Evolutionary conservation across 1,140 invertebrate species (phyloP), one percentile per base, ranked within the genome.

Genomic region (Capitella teleta): DNA sequence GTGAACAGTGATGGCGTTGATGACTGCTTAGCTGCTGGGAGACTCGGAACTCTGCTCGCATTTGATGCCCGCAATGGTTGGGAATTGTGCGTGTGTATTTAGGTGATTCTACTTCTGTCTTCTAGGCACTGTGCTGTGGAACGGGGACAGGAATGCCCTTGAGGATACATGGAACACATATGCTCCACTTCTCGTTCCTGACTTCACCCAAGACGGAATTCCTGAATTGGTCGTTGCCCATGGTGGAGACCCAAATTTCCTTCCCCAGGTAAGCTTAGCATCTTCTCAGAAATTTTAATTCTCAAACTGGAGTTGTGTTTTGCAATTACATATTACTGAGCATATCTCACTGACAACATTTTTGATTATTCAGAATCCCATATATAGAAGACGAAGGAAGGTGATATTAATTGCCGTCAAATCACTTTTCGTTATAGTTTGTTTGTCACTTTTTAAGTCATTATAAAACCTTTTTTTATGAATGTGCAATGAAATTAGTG

Each of bases 1-100:
- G 54, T 66, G 5, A 60, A 68, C 51, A 51, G 51, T 8, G 68
- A 70, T 50, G 62, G 61, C 8, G 42, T 50, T 2, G 47, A 42
- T 6, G 65, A 68, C 48, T 70, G 68, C 52, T 55, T 70, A 23
- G 55, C 61, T 5, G 55, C 57, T 43, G 68, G 68, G 12, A 49
- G 61, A 30, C 47, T 50, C 16, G 51, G 51, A 0, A 59, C 61
- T 3, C 23, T 62, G n/a, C 49, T 63, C 21, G 68, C 66, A 23
- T 55, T 70, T 25, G 55, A 67, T 45, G 51, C 61, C 5, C 40
- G 40, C 6, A 62, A 53, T 37, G 67, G 66, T 64, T 5, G 18
- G 21, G 12, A 10, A 14, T 19, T 41, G 12, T n/a, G 19, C 19
- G 18, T 41, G 19, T 41, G 10, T 19, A 41, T 41, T n/a, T 25